Evolutionary conservation across 2,888 invertebrate genomes (phyloP).

Genomic region (Dione vanillae): DNA sequence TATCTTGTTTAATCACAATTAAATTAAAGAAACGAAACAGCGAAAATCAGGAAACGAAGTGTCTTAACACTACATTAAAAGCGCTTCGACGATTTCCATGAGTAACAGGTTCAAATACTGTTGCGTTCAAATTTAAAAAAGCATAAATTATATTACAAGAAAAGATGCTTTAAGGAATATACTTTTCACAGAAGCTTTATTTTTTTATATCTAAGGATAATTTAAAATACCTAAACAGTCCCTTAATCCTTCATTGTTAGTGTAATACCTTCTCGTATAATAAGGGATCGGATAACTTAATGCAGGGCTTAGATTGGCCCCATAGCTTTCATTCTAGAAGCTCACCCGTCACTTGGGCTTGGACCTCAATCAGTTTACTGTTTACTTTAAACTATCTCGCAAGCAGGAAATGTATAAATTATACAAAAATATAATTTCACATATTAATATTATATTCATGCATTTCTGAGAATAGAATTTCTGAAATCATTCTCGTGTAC

Average conservation of each 20-base stretch:
- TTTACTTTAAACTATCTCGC: conserved; percentile 4
- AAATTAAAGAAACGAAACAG: too few relatives aligned
- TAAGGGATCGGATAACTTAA: conserved; percentile 48
- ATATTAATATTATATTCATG: neutral
- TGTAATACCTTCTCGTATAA: conserved; percentile 46
- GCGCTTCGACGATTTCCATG: too few relatives aligned
- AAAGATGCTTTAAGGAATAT: neutral
- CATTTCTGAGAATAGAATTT: neutral
- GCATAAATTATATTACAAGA: neutral
- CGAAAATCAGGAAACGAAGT: too few relatives aligned
- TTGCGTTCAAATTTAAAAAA: too few relatives aligned
- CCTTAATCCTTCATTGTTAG: conserved; percentile 44
- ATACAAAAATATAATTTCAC: neutral
- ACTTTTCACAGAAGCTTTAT: neutral
- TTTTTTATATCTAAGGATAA: neutral
- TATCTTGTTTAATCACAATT: neutral
- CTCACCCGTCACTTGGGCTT: conserved; percentile 40
- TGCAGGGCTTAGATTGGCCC: conserved; percentile 45
- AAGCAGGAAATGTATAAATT: neutral
- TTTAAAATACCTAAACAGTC: conserved; percentile 1
- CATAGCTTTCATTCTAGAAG: conserved; percentile 45
- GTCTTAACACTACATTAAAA: too few relatives aligned
- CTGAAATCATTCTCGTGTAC: conserved; percentile 5
- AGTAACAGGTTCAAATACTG: too few relatives aligned
- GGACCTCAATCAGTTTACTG: conserved; percentile 35